These are phyloP conservation scores for Petrocephalus zakoni DNA, from an alignment of 2,113 vertebrate genomes.

Conservation along the genomic window DNA sequence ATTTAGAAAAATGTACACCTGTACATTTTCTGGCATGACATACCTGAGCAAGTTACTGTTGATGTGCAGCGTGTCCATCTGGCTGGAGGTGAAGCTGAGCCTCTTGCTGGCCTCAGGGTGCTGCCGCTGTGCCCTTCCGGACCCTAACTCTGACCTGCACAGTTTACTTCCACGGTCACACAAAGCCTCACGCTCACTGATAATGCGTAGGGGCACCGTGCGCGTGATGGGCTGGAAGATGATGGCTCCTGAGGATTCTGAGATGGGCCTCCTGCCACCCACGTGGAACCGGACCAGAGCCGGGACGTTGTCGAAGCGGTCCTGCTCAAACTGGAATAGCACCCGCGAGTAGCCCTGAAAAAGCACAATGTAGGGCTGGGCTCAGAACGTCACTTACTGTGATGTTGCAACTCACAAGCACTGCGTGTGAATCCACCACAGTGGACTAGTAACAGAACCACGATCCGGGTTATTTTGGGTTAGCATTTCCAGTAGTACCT, in stretches of 20 bases:
- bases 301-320: slow-evolving; percentile 73
- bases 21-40: background rate
- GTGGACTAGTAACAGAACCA: background rate
- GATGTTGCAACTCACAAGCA: background rate
- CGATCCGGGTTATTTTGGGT: too few species aligned
- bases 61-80: slow-evolving; percentile 30
- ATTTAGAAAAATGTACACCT: background rate
- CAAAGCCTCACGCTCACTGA: slow-evolving; percentile 48
- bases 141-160: background rate
- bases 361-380: background rate
- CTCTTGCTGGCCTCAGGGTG: slow-evolving; percentile 50
- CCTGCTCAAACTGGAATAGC: slow-evolving; percentile 81
- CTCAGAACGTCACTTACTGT: background rate
- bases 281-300: slow-evolving; percentile 73
- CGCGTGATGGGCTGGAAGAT: slow-evolving; percentile 68
- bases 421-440: background rate
- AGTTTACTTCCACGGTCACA: slow-evolving; percentile 10
- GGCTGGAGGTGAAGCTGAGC: slow-evolving; percentile 55
- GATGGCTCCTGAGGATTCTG: slow-evolving; percentile 67
- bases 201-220: slow-evolving; percentile 60
- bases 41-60: slow-evolving; percentile 54
- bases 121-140: slow-evolving; percentile 13
- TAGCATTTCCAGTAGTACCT: slow-evolving; percentile 39
- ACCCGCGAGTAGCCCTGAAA: slow-evolving; percentile 64
- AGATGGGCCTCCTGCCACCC: slow-evolving; percentile 60